Percentiles rank a stretch among this genome's conserved stretches.
These are phyloP conservation scores for Lasioglossum morio DNA, from an alignment of 2,888 invertebrate genomes.

Conservation along the genomic window DNA sequence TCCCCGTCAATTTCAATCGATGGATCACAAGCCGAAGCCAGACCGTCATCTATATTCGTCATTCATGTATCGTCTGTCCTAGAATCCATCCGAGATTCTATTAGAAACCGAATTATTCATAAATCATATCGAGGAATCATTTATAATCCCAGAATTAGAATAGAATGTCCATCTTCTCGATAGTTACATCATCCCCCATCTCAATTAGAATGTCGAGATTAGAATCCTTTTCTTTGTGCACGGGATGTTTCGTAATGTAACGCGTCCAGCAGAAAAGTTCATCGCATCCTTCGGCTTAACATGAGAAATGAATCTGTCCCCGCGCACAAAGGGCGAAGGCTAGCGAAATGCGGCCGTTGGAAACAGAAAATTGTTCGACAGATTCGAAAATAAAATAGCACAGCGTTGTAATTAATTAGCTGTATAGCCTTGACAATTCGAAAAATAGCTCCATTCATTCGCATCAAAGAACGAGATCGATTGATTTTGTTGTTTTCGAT, in stretches of 20 bases:
- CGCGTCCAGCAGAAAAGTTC: not conserved
- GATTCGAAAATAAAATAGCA: not conserved
- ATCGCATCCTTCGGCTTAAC: not conserved
- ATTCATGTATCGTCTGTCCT: not conserved
- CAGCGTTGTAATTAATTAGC: not conserved
- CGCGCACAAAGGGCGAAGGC: not conserved
- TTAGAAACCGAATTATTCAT: not conserved
- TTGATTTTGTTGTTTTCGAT: not conserved
- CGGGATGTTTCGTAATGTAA: constrained; percentile 1
- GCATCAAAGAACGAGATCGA: not conserved
- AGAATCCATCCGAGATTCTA: not conserved
- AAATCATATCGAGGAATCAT: constrained; percentile 12
- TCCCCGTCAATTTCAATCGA: constrained; percentile 14
- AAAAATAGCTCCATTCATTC: not conserved
- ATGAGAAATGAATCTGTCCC: not conserved
- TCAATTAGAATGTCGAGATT: constrained; percentile 8
- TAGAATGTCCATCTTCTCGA: constrained; percentile 1
- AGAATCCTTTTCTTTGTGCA: constrained; percentile 9
- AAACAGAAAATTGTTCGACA: not conserved
- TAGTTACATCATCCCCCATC: not conserved
- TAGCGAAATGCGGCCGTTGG: not conserved
- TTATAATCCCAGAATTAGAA: constrained; percentile 4
- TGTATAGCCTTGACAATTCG: not conserved
- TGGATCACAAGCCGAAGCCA: not conserved
- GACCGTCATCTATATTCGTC: constrained; percentile 7